phyloP scores from a whole-genome alignment of 2,113 vertebrate species.

The Xenus cinereus region DNA sequence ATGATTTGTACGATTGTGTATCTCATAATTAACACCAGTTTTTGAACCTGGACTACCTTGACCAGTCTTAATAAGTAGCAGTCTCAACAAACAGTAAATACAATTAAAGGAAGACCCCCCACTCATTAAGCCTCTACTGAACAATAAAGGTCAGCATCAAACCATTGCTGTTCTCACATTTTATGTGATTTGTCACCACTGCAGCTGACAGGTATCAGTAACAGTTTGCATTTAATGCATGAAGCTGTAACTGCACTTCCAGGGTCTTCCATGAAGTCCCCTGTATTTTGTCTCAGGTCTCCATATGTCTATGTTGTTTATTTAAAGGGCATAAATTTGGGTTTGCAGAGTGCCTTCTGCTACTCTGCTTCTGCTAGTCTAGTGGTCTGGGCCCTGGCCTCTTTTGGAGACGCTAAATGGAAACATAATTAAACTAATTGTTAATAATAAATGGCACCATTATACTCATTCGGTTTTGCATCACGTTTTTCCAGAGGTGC shows the following conservation, averaged over 20 bases:
- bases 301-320: neutral
- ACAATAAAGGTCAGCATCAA: neutral
- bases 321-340: neutral
- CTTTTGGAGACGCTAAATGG: neutral
- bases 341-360: neutral
- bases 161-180: neutral
- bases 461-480: neutral
- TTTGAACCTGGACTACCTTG: neutral
- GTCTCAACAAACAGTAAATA: neutral
- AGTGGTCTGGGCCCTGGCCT: neutral
- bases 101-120: neutral
- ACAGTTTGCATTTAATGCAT: neutral
- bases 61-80: neutral
- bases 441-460: neutral
- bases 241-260: neutral
- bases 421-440: neutral
- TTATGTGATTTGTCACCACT: rapidly evolving
- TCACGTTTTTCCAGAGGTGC: neutral
- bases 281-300: neutral
- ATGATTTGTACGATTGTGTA: neutral
- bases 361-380: neutral
- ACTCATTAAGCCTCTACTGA: neutral
- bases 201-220: neutral
- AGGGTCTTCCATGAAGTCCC: neutral
- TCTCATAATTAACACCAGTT: neutral